phyloP scores from a whole-genome alignment of 1,140 invertebrate species.

The Metaphire vulgaris region DNA sequence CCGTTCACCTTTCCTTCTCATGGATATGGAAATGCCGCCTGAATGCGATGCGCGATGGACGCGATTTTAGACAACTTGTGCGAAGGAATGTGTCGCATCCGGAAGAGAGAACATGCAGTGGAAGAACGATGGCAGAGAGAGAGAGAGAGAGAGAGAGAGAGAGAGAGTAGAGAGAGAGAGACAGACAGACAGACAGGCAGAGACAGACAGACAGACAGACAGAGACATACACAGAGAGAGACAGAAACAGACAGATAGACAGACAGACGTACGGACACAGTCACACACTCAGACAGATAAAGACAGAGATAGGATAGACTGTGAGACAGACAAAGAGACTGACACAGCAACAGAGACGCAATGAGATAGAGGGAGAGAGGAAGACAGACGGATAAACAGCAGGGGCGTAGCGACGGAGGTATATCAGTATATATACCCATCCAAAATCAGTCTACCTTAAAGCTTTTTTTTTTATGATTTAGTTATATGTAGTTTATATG shows the following conservation, averaged over 20 bases:
- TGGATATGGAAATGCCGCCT: background rate
- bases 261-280: background rate
- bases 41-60: background rate
- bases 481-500: too few relatives aligned
- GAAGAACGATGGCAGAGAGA: background rate
- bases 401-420: too few relatives aligned
- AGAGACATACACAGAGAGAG: background rate
- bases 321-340: background rate
- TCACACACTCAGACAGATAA: too few relatives aligned
- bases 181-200: background rate
- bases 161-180: constrained; percentile 6
- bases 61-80: background rate
- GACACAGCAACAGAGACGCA: background rate
- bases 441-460: too few relatives aligned
- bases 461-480: too few relatives aligned
- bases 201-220: background rate
- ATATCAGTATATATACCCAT: background rate
- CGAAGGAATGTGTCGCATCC: background rate
- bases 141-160: constrained; percentile 6
- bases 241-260: background rate
- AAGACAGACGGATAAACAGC: background rate
- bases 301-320: too few relatives aligned
- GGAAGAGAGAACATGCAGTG: background rate
- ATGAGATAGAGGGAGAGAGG: background rate
- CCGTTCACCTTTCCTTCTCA: background rate